Evolutionary conservation across 2,797 vertebrate genomes (phyloP).

Genomic region (Bradypus variegatus): DNA sequence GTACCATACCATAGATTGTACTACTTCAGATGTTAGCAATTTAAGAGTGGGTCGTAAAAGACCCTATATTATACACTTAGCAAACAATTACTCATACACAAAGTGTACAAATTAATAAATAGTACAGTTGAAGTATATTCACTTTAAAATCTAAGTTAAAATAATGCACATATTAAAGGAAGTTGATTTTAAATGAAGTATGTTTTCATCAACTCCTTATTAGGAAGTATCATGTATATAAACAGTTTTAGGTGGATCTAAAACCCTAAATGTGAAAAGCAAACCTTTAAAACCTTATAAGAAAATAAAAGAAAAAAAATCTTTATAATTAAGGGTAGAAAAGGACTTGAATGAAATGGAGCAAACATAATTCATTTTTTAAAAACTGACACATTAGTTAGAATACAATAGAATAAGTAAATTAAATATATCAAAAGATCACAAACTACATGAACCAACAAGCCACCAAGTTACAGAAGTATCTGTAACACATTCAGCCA

Average conservation of each 20-base stretch:
- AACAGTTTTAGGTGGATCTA: neutral
- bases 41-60: neutral
- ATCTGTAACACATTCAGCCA: neutral
- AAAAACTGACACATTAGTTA: neutral
- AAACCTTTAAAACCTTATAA: neutral
- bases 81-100: neutral
- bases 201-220: slow-evolving; percentile 22
- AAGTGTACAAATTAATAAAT: neutral
- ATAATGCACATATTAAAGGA: neutral
- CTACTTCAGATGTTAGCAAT: neutral
- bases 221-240: neutral
- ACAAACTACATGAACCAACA: neutral
- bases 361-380: neutral
- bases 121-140: neutral
- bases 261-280: slow-evolving; percentile 8
- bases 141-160: slow-evolving; percentile 26
- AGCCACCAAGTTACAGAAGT: neutral
- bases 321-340: neutral
- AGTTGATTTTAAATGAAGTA: neutral
- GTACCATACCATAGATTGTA: neutral
- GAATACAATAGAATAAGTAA: slow-evolving; percentile 10
- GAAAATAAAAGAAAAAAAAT: neutral
- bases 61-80: neutral
- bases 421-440: neutral
- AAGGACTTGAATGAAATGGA: neutral